phyloP scores from a whole-genome alignment of 2,797 vertebrate genomes.

The Hapalemur alaotrensis region DNA sequence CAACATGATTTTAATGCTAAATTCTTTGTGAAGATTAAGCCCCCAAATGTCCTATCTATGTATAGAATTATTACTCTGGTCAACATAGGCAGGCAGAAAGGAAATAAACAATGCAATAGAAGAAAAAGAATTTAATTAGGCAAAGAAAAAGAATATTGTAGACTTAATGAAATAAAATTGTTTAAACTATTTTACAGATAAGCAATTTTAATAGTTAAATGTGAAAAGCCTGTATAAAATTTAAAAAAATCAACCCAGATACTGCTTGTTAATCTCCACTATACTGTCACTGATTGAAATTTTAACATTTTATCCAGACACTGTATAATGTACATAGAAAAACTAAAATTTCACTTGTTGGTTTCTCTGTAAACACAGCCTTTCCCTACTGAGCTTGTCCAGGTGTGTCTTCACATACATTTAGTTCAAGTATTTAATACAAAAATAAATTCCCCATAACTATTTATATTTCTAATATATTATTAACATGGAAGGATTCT shows the following conservation, averaged over 20 bases:
- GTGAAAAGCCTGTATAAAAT: not conserved
- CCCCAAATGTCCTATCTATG: not conserved
- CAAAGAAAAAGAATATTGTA: not conserved
- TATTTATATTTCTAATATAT: not conserved
- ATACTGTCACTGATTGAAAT: not conserved
- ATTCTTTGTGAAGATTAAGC: not conserved
- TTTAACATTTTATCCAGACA: not conserved
- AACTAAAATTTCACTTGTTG: not conserved
- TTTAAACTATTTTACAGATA: not conserved
- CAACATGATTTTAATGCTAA: slow-evolving; percentile 36
- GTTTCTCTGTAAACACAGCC: not conserved
- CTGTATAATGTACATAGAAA: not conserved
- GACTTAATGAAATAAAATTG: not conserved
- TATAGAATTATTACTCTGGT: not conserved
- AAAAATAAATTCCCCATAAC: not conserved
- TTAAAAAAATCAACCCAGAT: accelerated
- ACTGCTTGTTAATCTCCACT: not conserved
- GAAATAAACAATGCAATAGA: not conserved
- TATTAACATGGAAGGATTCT: not conserved
- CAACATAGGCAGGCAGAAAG: not conserved
- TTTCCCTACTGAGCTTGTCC: not conserved
- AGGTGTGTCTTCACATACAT: not conserved
- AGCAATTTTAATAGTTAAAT: too few species aligned
- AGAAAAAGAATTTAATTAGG: not conserved
- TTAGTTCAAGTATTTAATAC: not conserved